A percentile compares a stretch with the other conserved stretches of the same genome.
Evolutionary conservation across 2,888 invertebrate genomes (phyloP).

Genomic region (Sesia bembeciformis): DNA sequence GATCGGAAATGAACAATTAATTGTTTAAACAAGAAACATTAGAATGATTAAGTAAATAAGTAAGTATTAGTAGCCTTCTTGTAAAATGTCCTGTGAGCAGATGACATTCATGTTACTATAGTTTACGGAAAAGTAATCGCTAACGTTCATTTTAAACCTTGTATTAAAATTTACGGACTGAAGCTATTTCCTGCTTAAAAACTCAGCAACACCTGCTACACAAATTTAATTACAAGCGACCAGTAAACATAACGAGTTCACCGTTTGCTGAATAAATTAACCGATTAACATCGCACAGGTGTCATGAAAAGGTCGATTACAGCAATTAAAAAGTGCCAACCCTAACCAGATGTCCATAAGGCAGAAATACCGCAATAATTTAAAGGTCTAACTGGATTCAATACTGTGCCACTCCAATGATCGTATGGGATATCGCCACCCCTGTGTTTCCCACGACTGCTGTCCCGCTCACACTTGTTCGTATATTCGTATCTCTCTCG

Average conservation of each 20-base stretch:
- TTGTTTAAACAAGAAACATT: no score
- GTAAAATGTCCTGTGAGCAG: no score
- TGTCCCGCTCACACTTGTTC: constrained; percentile 29
- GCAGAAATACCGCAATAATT: constrained; percentile 9
- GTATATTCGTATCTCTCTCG: constrained; percentile 20
- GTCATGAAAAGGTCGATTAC: constrained; percentile 7
- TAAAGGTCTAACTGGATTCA: constrained; percentile 26
- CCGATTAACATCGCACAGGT: constrained; percentile 28
- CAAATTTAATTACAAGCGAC: no score
- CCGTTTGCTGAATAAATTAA: constrained; percentile 15
- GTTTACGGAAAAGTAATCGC: no score
- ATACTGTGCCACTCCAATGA: constrained; percentile 53
- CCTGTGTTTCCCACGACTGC: constrained; percentile 64
- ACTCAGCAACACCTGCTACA: no score
- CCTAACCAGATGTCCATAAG: constrained; percentile 21
- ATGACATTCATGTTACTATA: no score
- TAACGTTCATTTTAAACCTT: no score
- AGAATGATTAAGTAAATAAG: no score
- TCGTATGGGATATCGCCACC: constrained; percentile 70
- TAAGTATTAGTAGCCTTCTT: no score
- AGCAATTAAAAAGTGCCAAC: constrained; percentile 17
- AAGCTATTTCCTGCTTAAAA: no score
- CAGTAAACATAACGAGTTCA: not conserved
- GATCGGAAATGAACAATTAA: no score
- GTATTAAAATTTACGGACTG: no score